phyloP scores from a whole-genome alignment of 2,113 vertebrate species.

The Podarcis muralis region DNA sequence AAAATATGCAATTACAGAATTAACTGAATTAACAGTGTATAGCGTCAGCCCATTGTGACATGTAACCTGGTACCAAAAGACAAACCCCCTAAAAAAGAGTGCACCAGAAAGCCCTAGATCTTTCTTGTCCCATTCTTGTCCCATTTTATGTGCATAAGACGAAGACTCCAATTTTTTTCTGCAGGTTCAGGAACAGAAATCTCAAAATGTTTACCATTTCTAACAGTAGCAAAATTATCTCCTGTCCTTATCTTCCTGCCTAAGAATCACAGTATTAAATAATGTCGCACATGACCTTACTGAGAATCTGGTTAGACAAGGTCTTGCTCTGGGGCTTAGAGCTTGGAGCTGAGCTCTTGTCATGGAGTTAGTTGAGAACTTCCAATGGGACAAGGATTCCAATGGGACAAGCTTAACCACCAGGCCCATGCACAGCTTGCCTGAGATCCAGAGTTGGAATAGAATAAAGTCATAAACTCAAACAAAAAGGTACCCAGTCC shows the following conservation, averaged over 20 bases:
- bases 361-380: background rate
- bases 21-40: background rate
- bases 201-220: background rate
- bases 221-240: accelerated
- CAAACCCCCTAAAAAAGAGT: background rate
- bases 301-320: background rate
- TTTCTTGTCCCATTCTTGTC: background rate
- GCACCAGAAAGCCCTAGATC: background rate
- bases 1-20: background rate
- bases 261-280: background rate
- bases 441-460: no score
- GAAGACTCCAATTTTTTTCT: background rate
- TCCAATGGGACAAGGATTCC: background rate
- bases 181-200: background rate
- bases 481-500: no score
- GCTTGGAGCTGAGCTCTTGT: background rate
- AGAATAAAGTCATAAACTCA: no score
- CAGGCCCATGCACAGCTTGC: no score
- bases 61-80: background rate
- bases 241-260: background rate
- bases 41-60: background rate
- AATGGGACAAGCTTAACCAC: no score
- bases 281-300: background rate
- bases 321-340: background rate
- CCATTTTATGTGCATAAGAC: background rate